Conservation (phyloP, 2,797 vertebrate species). For the Rhinophrynus dorsalis region DNA sequence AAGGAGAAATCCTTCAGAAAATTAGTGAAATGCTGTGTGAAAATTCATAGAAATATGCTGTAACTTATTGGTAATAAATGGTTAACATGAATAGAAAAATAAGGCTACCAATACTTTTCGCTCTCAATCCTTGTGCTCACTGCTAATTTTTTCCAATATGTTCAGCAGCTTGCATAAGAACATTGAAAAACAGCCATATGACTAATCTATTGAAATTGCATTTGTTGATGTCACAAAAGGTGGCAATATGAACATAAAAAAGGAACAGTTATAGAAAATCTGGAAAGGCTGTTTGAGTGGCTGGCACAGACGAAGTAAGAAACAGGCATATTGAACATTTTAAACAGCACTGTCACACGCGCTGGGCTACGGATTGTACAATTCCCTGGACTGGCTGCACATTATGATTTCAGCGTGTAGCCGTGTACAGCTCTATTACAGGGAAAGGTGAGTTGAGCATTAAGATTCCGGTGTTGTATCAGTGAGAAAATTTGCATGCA, state of each 20-base stretch:
- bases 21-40: too few relatives aligned
- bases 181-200: background rate
- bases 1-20: too few relatives aligned
- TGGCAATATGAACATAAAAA: background rate
- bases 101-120: background rate
- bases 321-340: conserved; percentile 53
- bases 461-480: conserved; percentile 73
- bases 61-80: background rate
- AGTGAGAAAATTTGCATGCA: conserved; percentile 79
- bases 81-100: background rate
- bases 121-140: background rate
- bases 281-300: background rate
- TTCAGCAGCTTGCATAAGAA: background rate
- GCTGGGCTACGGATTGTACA: conserved; percentile 68
- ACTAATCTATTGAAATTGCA: background rate
- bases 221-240: background rate
- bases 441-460: conserved; percentile 66
- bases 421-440: conserved; percentile 77
- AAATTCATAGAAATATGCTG: too few relatives aligned
- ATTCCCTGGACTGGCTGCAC: conserved; percentile 71
- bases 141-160: background rate
- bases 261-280: background rate
- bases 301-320: conserved; percentile 29
- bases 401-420: conserved; percentile 62
- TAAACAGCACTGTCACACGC: conserved; percentile 66